Evolutionary conservation across 2,113 vertebrate species (phyloP), one percentile per base, ranked within the genome.

Genomic region (Nerophis ophidion): DNA sequence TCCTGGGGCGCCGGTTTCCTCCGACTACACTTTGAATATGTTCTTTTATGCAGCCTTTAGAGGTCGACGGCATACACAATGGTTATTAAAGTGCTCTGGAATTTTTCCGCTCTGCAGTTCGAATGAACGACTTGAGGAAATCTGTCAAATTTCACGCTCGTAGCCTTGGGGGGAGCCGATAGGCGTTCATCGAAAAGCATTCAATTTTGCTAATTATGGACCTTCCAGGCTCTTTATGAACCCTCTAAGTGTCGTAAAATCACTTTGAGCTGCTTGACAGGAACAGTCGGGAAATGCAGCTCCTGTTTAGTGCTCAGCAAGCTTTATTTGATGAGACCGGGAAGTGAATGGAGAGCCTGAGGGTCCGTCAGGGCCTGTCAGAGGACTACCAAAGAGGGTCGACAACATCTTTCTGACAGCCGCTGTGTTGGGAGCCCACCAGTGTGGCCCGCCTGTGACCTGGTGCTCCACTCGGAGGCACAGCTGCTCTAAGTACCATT

Each of bases 1-100:
- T 96, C 93, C 92, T 94, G 92, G 93, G 90, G 92, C 92, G 90
- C 90, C 83, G 87, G 90, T 89, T 94, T 89, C 87, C 89, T 91
- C 90, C 84, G 91, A 91, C 90, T 92, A 91, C 89, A 91, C 93
- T 92, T 84, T 86, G 87, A 89, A 88, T 92, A 92, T 91, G 88
- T 92, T 81, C 83, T 42, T 91, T 81, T 74, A 80, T 82, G 76
- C 74, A 76, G 62, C 77, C 77, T 92, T 93, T 91, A 90, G 86
- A 88, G 89, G 85, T 87, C 88, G 6, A 9, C 40, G 12, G 40
- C n/a, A 45, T 92, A 91, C 93, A 92, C 91, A 86, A 88, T 85
- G 89, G 89, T 90, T 89, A 85, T 91, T 91, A 93, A 93, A 92
- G 90, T 83, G 58, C 60, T 61, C 42, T 33, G 59, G 60, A 74